Evolutionary conservation across 2,113 vertebrate genomes (phyloP).

Genomic region (Barbus barbus): DNA sequence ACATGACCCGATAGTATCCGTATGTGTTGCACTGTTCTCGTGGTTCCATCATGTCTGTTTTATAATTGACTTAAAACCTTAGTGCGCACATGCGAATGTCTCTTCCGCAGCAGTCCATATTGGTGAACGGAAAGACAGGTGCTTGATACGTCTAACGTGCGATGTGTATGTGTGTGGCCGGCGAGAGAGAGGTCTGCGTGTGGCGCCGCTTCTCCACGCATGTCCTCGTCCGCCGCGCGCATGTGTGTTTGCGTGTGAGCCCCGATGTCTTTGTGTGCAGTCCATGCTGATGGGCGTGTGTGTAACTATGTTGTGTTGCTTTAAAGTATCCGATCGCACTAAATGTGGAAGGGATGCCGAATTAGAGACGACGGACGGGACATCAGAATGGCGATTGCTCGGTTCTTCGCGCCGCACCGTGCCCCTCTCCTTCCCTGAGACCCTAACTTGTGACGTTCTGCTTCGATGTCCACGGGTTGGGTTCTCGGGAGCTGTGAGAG

Average conservation of each 20-base stretch:
- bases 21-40: constrained; percentile 3
- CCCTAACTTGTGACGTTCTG: constrained; percentile 99
- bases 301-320: constrained; percentile 40
- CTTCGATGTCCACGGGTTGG: constrained; percentile 99
- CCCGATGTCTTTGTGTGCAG: constrained; percentile 40
- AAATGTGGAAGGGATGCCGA: constrained; percentile 4
- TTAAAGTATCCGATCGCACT: not conserved
- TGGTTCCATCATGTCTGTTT: constrained; percentile 2
- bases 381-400: constrained; percentile 32
- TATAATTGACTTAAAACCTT: constrained; percentile 11
- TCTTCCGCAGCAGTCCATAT: not conserved
- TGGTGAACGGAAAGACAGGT: not conserved
- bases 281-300: constrained; percentile 45
- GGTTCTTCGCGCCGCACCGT: constrained; percentile 65
- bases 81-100: not conserved
- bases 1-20: not conserved
- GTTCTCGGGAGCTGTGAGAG: constrained; percentile 99
- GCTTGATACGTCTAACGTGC: not conserved
- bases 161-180: constrained; percentile 32
- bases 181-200: constrained; percentile 43
- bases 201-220: constrained; percentile 44
- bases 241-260: constrained; percentile 41
- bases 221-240: constrained; percentile 27
- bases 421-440: constrained; percentile 99
- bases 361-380: not conserved